Conservation (phyloP, 2,888 invertebrate species). For the Thereva unica region DNA sequence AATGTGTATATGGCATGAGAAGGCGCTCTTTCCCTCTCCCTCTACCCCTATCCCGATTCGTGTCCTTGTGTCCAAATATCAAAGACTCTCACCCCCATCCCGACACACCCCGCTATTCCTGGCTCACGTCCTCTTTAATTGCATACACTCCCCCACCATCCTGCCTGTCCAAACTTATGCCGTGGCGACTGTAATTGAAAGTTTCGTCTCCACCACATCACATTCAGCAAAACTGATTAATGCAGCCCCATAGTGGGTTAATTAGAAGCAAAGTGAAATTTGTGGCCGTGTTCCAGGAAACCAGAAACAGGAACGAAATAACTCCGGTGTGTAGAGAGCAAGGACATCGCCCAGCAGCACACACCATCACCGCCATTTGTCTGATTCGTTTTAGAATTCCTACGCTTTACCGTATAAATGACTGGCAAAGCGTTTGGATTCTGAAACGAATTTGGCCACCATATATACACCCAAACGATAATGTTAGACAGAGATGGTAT, state of each 20-base stretch:
- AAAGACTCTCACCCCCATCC: too few species aligned
- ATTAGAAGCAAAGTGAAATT: conserved; percentile 32
- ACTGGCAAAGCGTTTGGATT: conserved; percentile 95
- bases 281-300: conserved; percentile 14
- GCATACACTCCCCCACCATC: too few species aligned
- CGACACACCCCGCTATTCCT: not conserved
- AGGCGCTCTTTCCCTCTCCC: too few species aligned
- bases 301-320: conserved; percentile 3
- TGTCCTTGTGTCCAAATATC: too few species aligned
- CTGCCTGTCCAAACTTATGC: too few species aligned
- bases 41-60: too few species aligned
- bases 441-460: conserved; percentile 74
- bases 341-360: conserved; percentile 8
- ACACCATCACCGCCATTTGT: conserved; percentile 39
- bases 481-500: too few species aligned
- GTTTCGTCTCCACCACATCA: conserved; percentile 15
- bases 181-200: conserved; percentile 5
- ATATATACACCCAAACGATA: not conserved
- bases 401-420: conserved; percentile 85
- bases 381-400: conserved; percentile 88
- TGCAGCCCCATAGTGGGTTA: conserved; percentile 25
- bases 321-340: not conserved
- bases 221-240: conserved; percentile 26
- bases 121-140: not conserved
- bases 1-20: not conserved